These are phyloP conservation scores for Apotomis turbidana DNA, from an alignment of 2,888 invertebrate genomes.

Conservation along the genomic window DNA sequence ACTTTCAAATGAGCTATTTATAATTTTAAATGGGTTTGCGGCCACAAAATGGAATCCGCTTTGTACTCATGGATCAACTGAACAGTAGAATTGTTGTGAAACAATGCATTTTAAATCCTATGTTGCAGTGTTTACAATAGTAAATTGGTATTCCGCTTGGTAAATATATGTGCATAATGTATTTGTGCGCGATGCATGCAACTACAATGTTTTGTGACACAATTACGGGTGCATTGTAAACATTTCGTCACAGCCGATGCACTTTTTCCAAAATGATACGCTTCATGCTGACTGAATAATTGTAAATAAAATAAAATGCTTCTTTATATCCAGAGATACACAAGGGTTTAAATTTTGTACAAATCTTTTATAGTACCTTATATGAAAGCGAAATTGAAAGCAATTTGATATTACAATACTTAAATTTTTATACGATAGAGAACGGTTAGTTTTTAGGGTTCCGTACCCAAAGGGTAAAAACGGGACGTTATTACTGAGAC, in stretches of 20 bases:
- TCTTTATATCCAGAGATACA: constrained; percentile 44
- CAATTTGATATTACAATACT: not conserved
- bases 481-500: no score
- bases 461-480: no score
- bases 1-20: constrained; percentile 15
- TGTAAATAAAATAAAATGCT: constrained; percentile 64
- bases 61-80: not conserved
- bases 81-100: not conserved
- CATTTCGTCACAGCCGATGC: constrained; percentile 57
- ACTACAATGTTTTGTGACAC: constrained; percentile 48
- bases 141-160: not conserved
- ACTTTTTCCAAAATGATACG: constrained; percentile 55
- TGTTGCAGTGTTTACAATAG: constrained; percentile 1
- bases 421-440: not conserved
- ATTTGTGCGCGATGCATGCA: constrained; percentile 31
- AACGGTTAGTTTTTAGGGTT: not conserved
- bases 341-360: not conserved
- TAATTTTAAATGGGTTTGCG: constrained; percentile 21
- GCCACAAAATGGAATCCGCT: constrained; percentile 12
- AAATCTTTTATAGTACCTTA: not conserved
- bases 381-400: not conserved
- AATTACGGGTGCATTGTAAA: constrained; percentile 64
- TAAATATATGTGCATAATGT: constrained; percentile 21
- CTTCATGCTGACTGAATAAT: constrained; percentile 55
- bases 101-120: not conserved